Evolutionary conservation across 2,797 vertebrate species (phyloP).

Genomic region (Atherinosoma microstoma): DNA sequence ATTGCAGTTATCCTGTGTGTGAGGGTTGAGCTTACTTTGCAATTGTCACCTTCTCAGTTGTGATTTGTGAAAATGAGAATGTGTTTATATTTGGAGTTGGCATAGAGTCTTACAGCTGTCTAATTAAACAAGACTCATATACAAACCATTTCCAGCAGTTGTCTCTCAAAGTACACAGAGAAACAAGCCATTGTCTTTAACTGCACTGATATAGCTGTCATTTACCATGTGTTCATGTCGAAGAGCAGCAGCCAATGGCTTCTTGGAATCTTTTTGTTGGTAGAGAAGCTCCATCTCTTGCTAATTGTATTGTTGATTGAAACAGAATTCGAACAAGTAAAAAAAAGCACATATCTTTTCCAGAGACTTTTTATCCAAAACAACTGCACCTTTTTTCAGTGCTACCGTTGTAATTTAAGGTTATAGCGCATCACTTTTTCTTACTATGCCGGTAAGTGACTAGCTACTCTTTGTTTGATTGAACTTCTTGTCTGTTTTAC

Average conservation of each 20-base stretch:
- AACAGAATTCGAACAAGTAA: neutral
- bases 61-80: slow-evolving; percentile 25
- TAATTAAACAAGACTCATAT: slow-evolving; percentile 23
- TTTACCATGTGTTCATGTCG: slow-evolving; percentile 13
- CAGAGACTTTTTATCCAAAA: neutral
- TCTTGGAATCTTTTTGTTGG: slow-evolving; percentile 3
- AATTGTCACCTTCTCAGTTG: slow-evolving; percentile 9
- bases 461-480: neutral
- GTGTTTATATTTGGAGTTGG: slow-evolving; percentile 11
- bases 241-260: neutral
- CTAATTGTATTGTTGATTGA: slow-evolving; percentile 16
- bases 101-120: slow-evolving; percentile 14
- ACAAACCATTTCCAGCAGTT: slow-evolving; percentile 13
- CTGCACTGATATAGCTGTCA: neutral
- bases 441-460: neutral
- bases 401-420: neutral
- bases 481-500: neutral
- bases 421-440: neutral
- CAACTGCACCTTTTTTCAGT: neutral
- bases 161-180: slow-evolving; percentile 13
- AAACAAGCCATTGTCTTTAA: slow-evolving; percentile 19
- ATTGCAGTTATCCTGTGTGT: slow-evolving; percentile 10
- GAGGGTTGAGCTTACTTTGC: slow-evolving; percentile 14
- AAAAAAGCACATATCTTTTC: slow-evolving; percentile 8
- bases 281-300: neutral